Evolutionary conservation across 2,888 invertebrate genomes (phyloP).

Genomic region (Caenorhabditis macrosperma): DNA sequence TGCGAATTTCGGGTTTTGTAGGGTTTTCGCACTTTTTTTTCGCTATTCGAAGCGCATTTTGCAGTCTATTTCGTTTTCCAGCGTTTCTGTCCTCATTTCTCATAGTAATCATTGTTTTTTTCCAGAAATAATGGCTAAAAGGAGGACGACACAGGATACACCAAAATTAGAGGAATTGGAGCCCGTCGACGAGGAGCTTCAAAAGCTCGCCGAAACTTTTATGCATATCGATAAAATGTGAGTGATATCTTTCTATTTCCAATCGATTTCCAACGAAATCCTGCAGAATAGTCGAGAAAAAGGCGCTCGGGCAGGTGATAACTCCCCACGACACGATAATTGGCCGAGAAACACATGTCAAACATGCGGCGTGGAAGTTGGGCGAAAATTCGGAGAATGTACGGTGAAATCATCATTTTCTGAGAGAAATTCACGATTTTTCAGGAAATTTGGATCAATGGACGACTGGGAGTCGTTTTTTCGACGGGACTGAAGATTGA

Average conservation of each 20-base stretch:
- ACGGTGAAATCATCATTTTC: neutral
- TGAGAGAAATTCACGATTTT: neutral
- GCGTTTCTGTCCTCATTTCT: no score
- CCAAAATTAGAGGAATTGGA: neutral
- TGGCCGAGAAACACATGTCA: conserved; percentile 1
- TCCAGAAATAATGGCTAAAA: no score
- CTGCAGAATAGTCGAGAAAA: neutral
- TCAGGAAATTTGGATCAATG: conserved; percentile 5
- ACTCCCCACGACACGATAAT: neutral
- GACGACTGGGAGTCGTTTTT: neutral
- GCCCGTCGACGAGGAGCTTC: neutral
- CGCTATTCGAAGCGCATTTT: no score
- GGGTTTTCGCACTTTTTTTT: no score
- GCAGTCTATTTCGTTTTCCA: no score
- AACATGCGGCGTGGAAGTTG: conserved; percentile 47
- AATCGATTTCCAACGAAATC: neutral
- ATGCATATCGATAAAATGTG: neutral
- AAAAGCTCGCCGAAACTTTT: neutral
- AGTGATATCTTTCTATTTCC: neutral
- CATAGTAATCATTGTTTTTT: no score
- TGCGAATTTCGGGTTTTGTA: no score
- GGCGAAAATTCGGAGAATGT: conserved; percentile 27
- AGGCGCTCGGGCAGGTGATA: neutral
- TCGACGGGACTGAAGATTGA: neutral
- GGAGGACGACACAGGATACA: no score